These are phyloP conservation scores for Patella depressa DNA, from an alignment of 2,888 invertebrate species.

Conservation along the genomic window DNA sequence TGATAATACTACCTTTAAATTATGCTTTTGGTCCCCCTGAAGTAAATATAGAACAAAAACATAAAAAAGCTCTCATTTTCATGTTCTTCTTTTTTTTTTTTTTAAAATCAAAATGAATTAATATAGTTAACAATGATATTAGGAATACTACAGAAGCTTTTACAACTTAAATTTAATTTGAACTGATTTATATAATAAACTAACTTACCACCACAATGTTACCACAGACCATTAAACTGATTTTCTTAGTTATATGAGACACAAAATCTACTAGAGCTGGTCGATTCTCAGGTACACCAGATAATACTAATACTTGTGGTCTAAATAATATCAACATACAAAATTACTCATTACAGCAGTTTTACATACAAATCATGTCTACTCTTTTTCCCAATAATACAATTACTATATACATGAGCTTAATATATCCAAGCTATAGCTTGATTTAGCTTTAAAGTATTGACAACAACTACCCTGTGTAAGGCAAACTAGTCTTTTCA, in stretches of 20 bases:
- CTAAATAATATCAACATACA: slow-evolving; percentile 66
- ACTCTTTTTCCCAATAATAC: too few relatives aligned
- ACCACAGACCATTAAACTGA: slow-evolving; percentile 90
- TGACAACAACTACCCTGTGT: too few relatives aligned
- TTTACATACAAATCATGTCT: background rate
- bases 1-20: slow-evolving; percentile 44
- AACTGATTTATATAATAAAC: background rate
- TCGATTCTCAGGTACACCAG: slow-evolving; percentile 86
- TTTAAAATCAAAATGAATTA: background rate
- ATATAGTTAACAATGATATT: background rate
- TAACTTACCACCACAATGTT: slow-evolving; percentile 83
- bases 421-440: too few relatives aligned
- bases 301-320: slow-evolving; percentile 90
- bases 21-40: slow-evolving; percentile 57
- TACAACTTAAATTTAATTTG: too few relatives aligned
- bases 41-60: background rate
- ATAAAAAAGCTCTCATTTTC: background rate
- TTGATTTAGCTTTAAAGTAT: too few relatives aligned
- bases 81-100: background rate
- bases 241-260: slow-evolving; percentile 89
- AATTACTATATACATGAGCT: background rate
- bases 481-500: too few relatives aligned
- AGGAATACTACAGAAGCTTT: too few relatives aligned
- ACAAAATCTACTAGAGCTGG: slow-evolving; percentile 93
- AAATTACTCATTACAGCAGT: background rate